These are phyloP conservation scores for Periophthalmus magnuspinnatus DNA, from an alignment of 2,797 vertebrate genomes.

Conservation along the genomic window DNA sequence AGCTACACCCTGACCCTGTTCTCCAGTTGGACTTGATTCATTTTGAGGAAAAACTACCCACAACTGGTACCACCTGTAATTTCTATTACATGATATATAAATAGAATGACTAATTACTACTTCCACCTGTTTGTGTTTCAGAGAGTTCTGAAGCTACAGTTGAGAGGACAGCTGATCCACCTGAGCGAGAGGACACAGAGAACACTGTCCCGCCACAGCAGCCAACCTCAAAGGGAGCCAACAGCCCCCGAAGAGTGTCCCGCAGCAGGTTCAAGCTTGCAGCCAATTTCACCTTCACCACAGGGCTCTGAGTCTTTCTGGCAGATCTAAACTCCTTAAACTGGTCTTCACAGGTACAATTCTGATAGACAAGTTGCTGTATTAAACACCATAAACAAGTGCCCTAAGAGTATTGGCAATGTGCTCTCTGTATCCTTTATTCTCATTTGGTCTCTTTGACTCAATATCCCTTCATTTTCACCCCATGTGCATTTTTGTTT, in stretches of 20 bases:
- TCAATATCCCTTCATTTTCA: constrained; percentile 23
- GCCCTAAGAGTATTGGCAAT: constrained; percentile 14
- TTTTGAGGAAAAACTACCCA: constrained; percentile 81
- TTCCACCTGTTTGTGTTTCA: constrained; percentile 25
- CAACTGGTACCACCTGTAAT: constrained; percentile 47
- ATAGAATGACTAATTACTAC: background rate
- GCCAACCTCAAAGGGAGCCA: constrained; percentile 43
- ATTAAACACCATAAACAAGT: constrained; percentile 22
- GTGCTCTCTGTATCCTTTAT: constrained; percentile 8
- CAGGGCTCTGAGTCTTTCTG: constrained; percentile 67
- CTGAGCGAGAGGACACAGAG: constrained; percentile 27
- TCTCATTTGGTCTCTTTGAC: background rate
- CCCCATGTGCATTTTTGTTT: constrained; percentile 42
- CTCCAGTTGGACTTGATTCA: constrained; percentile 85
- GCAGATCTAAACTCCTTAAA: background rate
- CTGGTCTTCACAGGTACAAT: constrained; percentile 44
- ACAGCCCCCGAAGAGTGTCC: constrained; percentile 85
- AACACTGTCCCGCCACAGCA: constrained; percentile 10
- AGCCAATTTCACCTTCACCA: constrained; percentile 92
- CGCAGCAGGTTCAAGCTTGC: constrained; percentile 91
- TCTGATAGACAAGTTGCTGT: constrained; percentile 59
- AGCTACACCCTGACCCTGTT: constrained; percentile 90
- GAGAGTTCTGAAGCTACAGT: constrained; percentile 27
- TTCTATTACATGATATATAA: background rate
- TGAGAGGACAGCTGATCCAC: constrained; percentile 16